phyloP scores from a whole-genome alignment of 1,140 invertebrate species.

The Leucophenga varia region DNA sequence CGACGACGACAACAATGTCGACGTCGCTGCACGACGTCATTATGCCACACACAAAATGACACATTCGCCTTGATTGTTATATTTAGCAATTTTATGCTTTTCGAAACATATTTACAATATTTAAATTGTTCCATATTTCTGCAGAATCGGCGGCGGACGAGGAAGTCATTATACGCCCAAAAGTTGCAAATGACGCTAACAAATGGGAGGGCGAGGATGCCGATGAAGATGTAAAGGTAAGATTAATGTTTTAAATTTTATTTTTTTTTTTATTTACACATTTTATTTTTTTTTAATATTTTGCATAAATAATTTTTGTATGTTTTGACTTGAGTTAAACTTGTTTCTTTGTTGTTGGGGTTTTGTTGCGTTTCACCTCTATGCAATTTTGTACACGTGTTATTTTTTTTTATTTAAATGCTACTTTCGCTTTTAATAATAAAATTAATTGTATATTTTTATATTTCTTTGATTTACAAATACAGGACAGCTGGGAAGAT shows the following conservation, averaged over 20 bases:
- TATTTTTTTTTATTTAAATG: conserved; percentile 18
- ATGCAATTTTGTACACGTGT: conserved; percentile 29
- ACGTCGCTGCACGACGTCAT: background rate
- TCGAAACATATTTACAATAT: conserved; percentile 19
- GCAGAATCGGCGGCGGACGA: conserved; percentile 47
- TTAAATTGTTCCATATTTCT: conserved; percentile 9
- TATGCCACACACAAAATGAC: background rate
- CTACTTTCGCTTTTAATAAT: conserved; percentile 10
- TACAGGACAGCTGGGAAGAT: conserved; percentile 83
- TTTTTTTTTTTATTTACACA: background rate
- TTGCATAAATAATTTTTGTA: conserved; percentile 7
- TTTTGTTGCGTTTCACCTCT: conserved; percentile 36
- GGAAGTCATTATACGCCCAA: conserved; percentile 43
- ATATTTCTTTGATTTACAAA: conserved; percentile 9
- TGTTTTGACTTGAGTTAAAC: conserved; percentile 25
- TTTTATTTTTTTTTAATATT: conserved; percentile 5
- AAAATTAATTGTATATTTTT: background rate
- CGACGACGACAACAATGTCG: background rate
- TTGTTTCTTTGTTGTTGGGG: conserved; percentile 20
- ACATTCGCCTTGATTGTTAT: conserved; percentile 39
- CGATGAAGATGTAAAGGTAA: conserved; percentile 82
- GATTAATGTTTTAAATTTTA: conserved; percentile 1
- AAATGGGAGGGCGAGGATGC: conserved; percentile 90
- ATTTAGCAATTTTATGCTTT: conserved; percentile 29
- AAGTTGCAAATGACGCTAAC: conserved; percentile 57